These are phyloP conservation scores for Gallinago media DNA, from an alignment of 2,113 vertebrate species.

Conservation along the genomic window DNA sequence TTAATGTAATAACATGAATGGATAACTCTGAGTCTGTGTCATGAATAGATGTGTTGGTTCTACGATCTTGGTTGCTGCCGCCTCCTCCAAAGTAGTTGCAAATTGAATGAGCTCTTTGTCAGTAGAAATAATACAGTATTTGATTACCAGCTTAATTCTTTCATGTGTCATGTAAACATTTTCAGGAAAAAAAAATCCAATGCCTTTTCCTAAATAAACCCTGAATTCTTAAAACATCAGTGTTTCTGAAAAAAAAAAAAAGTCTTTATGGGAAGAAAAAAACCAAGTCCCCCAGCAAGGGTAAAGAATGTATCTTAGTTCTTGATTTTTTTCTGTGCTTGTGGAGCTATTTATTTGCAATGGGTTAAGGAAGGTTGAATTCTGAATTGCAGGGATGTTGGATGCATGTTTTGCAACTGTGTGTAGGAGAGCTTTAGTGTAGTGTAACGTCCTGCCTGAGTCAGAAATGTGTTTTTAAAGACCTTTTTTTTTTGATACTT, in stretches of 20 bases:
- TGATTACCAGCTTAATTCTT: background rate
- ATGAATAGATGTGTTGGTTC: background rate
- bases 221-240: background rate
- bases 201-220: background rate
- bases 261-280: background rate
- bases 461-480: background rate
- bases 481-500: background rate
- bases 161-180: background rate
- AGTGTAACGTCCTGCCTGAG: background rate
- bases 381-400: background rate
- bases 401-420: background rate
- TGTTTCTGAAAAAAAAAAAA: background rate
- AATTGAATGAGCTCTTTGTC: constrained; percentile 5
- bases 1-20: background rate
- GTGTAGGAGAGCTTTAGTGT: background rate
- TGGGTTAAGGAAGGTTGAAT: background rate
- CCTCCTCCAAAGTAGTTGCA: background rate
- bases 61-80: background rate
- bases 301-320: background rate
- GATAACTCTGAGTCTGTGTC: background rate
- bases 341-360: background rate
- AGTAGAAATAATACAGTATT: background rate
- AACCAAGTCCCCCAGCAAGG: background rate
- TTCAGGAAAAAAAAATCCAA: background rate
- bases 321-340: background rate